These are phyloP conservation scores for Mesocricetus auratus DNA, from an alignment of 2,113 vertebrate species.

Conservation along the genomic window DNA sequence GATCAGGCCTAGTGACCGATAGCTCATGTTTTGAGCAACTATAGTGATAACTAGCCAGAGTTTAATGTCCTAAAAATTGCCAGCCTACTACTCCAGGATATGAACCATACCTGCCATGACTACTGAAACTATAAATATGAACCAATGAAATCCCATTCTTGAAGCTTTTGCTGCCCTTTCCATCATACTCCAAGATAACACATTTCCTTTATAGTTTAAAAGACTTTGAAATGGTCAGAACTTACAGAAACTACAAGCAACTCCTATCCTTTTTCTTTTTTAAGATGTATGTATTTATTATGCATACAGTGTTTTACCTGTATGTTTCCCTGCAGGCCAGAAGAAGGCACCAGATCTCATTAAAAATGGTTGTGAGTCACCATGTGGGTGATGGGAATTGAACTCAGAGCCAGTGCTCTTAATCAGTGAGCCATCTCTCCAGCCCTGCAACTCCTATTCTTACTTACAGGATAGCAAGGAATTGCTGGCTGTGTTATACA, in stretches of 20 bases:
- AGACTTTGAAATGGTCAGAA: slow-evolving; percentile 13
- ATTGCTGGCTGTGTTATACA: not conserved
- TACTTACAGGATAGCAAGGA: not conserved
- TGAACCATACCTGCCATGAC: slow-evolving; percentile 32
- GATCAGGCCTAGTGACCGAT: not conserved
- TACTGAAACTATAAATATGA: slow-evolving; percentile 15
- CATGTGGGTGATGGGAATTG: not conserved
- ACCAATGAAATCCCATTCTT: slow-evolving; percentile 19
- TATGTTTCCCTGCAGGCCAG: not conserved
- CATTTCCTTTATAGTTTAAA: not conserved
- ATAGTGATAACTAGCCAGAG: slow-evolving; percentile 27
- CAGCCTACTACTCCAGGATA: slow-evolving; percentile 24
- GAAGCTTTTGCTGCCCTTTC: not conserved
- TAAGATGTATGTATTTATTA: not conserved
- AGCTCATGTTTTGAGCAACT: slow-evolving; percentile 38
- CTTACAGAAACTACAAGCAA: slow-evolving; percentile 35
- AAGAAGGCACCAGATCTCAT: not conserved
- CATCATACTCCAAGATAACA: slow-evolving; percentile 40
- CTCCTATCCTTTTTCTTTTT: not conserved
- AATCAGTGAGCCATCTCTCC: not conserved
- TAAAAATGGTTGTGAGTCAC: not conserved
- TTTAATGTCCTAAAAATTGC: slow-evolving; percentile 40
- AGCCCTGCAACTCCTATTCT: not conserved
- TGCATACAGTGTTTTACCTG: not conserved
- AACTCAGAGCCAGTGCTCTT: not conserved